Evolutionary conservation across 2,888 invertebrate species (phyloP), one percentile per base, ranked within the genome.

Genomic region (Eupithecia tripunctaria): DNA sequence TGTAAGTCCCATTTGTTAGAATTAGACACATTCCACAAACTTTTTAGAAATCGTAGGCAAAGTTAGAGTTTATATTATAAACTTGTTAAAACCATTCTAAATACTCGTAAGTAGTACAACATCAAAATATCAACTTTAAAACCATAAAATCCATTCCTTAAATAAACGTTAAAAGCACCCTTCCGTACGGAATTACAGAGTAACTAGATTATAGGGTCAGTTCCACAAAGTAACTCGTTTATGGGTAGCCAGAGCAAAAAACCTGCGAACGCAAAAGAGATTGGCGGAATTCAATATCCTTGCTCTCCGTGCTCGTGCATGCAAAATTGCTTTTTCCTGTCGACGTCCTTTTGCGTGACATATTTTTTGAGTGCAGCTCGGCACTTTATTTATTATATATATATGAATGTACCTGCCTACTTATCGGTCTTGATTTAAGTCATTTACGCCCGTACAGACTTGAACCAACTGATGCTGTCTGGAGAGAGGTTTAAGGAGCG

Each of bases 221-320:
- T n/a, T 56, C 56, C 56, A 56, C 21, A 25, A 51, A 51, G 12
- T 56, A 56, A 56, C 21, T 56, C 56, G 56, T 21, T 56, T 56
- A 21, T 8, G 56, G 21, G 21, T 25, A 7, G 56, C 56, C 51
- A 21, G 51, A 14, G 25, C 25, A 25, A 56, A 56, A 25, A 56
- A 25, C 56, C 21, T 56, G 12, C 25, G 12, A 56, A 25, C 21
- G 56, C n/a, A 12, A 56, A 56, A 1, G 25, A 56, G 56, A 14
- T 56, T 56, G 12, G 56, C 56, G 1, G 56, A 56, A 56, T 56
- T 25, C 56, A 56, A 56, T 56, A 56, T 21, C 51, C 51, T 51
- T 10, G 56, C 25, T 51, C 43, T n/a, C 47, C n/a, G 56, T 25
- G 25, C 4, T 56, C 21, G 21, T 43, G n/a, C 25, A 56, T 25